Conservation (phyloP, 35 echinoderm and acorn worm species). For the Apostichopus japonicus region DNA sequence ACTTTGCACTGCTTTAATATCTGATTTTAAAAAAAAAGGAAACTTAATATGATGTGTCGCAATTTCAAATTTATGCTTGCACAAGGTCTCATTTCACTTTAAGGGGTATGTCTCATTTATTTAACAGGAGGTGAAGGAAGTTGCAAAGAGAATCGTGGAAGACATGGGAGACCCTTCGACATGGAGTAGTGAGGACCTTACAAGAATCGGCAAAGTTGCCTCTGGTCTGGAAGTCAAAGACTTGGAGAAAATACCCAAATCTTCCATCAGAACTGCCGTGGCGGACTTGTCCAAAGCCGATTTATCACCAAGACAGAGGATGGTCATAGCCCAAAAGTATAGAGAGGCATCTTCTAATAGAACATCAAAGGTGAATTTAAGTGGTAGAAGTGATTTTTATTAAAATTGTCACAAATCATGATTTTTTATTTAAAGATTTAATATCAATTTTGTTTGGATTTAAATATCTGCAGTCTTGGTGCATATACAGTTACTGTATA, state of each 20-base stretch:
- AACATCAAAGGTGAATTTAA: constrained; percentile 15
- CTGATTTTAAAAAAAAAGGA: too few relatives aligned
- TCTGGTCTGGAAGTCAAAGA: constrained; percentile 56
- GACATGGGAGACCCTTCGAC: constrained; percentile 38
- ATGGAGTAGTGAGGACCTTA: constrained; percentile 43
- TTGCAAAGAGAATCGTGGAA: constrained; percentile 39
- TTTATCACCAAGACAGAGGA: constrained; percentile 40
- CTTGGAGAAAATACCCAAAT: constrained; percentile 47
- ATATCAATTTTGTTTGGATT: too few relatives aligned
- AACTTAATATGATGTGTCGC: too few relatives aligned
- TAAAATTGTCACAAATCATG: too few relatives aligned
- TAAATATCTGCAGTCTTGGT: too few relatives aligned
- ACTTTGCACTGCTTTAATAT: too few relatives aligned
- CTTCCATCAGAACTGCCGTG: constrained; percentile 28
- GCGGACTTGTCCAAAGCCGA: constrained; percentile 34
- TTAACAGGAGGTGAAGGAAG: constrained; percentile 51
- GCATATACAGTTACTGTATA: too few relatives aligned
- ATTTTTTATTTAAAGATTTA: too few relatives aligned
- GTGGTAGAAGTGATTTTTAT: neutral
- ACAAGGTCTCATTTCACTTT: too few relatives aligned
- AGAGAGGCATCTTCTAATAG: constrained; percentile 9
- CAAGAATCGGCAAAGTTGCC: constrained; percentile 29
- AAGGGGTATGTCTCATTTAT: neutral
- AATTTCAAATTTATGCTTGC: too few relatives aligned
- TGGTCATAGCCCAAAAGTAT: constrained; percentile 38